These are phyloP conservation scores for Actinopyga echinites DNA, from an alignment of 53 echinoderm and acorn worm genomes.

Conservation along the genomic window DNA sequence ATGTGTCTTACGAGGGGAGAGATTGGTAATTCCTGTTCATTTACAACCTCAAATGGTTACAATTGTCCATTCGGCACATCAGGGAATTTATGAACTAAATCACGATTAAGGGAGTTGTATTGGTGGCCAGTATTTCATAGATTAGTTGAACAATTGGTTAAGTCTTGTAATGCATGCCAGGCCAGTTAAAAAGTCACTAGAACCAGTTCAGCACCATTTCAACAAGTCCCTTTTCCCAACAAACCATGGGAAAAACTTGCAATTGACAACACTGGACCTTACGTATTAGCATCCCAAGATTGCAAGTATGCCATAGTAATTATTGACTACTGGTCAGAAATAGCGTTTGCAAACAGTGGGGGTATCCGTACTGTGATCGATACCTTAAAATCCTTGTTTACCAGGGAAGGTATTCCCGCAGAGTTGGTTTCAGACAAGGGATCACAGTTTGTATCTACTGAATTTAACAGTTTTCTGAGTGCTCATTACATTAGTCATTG, in stretches of 20 bases:
- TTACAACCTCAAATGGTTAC: slow-evolving; percentile 14
- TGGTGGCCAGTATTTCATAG: slow-evolving; percentile 61
- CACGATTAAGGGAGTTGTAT: slow-evolving; percentile 53
- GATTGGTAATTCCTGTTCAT: slow-evolving; percentile 40
- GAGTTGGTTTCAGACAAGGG: slow-evolving; percentile 66
- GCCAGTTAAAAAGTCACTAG: slow-evolving; percentile 53
- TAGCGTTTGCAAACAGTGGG: slow-evolving; percentile 30
- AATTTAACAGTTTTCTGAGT: slow-evolving; percentile 46
- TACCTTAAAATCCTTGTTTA: slow-evolving; percentile 8
- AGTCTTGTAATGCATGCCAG: slow-evolving; percentile 46
- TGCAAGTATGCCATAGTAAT: slow-evolving; percentile 40
- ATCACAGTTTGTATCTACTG: slow-evolving; percentile 51
- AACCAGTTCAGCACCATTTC: slow-evolving; percentile 54
- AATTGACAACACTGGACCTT: slow-evolving; percentile 64
- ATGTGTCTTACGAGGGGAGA: slow-evolving; percentile 48
- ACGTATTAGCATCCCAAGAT: slow-evolving; percentile 17
- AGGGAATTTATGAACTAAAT: slow-evolving; percentile 59
- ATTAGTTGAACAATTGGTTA: slow-evolving; percentile 45
- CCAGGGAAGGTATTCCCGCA: slow-evolving; percentile 53
- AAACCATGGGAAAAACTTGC: slow-evolving; percentile 62
- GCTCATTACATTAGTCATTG: slow-evolving; percentile 53
- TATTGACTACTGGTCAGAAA: slow-evolving; percentile 58
- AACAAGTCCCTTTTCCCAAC: slow-evolving; percentile 47
- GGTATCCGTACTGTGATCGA: slow-evolving; percentile 1
- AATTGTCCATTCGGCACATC: slow-evolving; percentile 58